Evolutionary conservation across 92 coral and sea anemone genomes (phyloP), one percentile per base, ranked within the genome.

Genomic region (Parazoanthus swiftii): DNA sequence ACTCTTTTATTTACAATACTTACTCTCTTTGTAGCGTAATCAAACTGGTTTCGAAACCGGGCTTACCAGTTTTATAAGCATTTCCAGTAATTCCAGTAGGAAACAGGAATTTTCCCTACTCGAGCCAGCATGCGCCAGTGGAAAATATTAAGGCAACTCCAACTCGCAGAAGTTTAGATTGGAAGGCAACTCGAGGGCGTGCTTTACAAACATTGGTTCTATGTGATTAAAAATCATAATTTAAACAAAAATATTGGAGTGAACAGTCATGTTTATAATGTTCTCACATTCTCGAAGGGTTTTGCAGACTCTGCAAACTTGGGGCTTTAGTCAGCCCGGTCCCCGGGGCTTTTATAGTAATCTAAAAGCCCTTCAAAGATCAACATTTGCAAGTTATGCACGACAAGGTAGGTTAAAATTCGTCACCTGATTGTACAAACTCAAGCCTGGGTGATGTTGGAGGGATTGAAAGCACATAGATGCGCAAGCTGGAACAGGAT

Each of bases 331-430:
- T 16, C 37, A 51, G 26, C 48, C 65, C 48, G 13, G 6, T 16
- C 8, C 73, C 48, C 23, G 26, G 71, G 25, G 73, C 46, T 59
- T 80, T 58, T 33, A 29, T 38, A 9, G 68, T 35, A 20, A 80
- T 54, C 4, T 80, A 54, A 80, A 80, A 50, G 84, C 70, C 43
- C 85, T 23, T 14, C 72, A 54, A 38, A 58, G 72, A 35, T 35
- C 72, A 80, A 35, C 85, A 35, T 58, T 25, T 1, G 35, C 85
- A 58, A 80, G 73, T 33, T 36, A 56, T 80, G 51, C 29, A 54
- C 68, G 72, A 35, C 85, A 80, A 80, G 85, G 85, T 80, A 80
- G 85, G 85, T 80, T 56, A 16, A 11, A 29, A 29, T 29, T 54
- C 18, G 3, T 54, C 4, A 18, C 9, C 65, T 80, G 25, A 58